These are phyloP conservation scores for Alaudala cheleensis DNA, from an alignment of 2,113 vertebrate genomes.

Conservation along the genomic window DNA sequence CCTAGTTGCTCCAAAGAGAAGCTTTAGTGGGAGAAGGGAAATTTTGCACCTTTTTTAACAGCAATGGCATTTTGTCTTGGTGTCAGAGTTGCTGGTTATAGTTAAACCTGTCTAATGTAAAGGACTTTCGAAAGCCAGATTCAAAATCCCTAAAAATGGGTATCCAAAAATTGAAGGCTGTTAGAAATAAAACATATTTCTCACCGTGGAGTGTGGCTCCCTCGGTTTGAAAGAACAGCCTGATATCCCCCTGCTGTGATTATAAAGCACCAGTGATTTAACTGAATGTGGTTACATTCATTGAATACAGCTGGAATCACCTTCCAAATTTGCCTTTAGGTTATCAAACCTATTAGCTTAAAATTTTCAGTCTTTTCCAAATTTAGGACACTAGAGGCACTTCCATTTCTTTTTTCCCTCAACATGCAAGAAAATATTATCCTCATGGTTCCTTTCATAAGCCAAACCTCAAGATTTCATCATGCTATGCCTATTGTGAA, in stretches of 20 bases:
- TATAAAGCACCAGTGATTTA: background rate
- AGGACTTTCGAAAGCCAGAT: background rate
- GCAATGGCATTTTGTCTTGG: background rate
- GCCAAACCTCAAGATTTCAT: background rate
- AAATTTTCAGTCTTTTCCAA: background rate
- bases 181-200: background rate
- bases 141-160: background rate
- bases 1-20: background rate
- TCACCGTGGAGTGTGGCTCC: background rate
- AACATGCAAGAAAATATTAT: background rate
- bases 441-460: background rate
- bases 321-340: background rate
- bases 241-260: rapidly evolving
- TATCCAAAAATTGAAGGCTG: background rate
- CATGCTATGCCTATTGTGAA: background rate
- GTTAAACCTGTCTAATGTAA: background rate
- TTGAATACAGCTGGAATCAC: background rate
- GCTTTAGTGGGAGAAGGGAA: background rate
- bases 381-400: background rate
- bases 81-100: background rate
- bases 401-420: background rate
- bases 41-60: background rate
- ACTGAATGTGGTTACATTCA: rapidly evolving
- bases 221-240: background rate
- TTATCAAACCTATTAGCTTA: background rate